Evolutionary conservation across 1,140 invertebrate genomes (phyloP), one percentile per base, ranked within the genome.

Genomic region (Drosophila kohkoa): DNA sequence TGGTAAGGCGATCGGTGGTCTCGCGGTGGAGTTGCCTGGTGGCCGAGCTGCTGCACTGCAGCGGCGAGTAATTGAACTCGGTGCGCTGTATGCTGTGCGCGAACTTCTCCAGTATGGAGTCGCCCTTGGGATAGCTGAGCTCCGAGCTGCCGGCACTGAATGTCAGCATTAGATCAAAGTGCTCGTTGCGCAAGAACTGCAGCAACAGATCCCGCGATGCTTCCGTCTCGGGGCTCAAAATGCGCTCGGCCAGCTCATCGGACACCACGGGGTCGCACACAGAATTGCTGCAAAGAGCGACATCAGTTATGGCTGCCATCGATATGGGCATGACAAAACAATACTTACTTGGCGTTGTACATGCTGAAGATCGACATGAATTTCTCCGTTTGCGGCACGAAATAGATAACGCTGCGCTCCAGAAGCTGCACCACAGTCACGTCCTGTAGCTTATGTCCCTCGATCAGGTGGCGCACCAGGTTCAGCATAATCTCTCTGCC

Each of bases 401-500:
- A 95, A 88, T 98, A 96, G 32, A 99, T 90, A 20, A 98, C 95
- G 5, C 95, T 93, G 58, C 95, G 95, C 46, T 96, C 92, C 0
- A 99, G 87, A 38, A 98, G 91, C 3, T 93, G 93, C 1, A 93
- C 91, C 25, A 96, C 95, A 1, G 94, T 90, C 0, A 94, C 94
- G 86, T 98, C 94, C 7, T 95, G 94, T 28, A 95, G 93, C 43
- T 93, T 92, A 91, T 96, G 95, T 1, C 96, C 97, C 58, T 93
- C 95, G 7, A 96, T 88, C 11, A 99, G 93, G 93, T 99, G 98
- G 0, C 96, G 94, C 0, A 96, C 95, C 51, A 99, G 94, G 91
- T 98, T 95, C 1, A 98, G 85, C 0, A 97, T 91, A 32, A 99
- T 94, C 93, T 99, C 98, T 67, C 97, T 94, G 0, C 97, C 97